Conservation (phyloP, 1,140 invertebrate genomes). For the Solen grandis region DNA sequence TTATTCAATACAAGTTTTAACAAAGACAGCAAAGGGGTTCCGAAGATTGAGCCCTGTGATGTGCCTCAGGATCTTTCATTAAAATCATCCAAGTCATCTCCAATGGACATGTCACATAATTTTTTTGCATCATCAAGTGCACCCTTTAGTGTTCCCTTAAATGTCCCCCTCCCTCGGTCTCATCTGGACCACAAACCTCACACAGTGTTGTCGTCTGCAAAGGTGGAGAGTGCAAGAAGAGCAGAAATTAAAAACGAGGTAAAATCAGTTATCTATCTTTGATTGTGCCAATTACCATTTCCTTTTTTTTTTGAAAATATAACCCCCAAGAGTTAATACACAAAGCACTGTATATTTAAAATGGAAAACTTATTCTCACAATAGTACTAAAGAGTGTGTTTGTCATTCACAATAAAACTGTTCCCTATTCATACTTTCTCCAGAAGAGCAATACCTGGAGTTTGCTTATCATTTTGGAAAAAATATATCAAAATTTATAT, state of each 20-base stretch:
- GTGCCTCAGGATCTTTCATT: slow-evolving; percentile 48
- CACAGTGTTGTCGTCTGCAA: neutral
- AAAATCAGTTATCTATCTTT: no score
- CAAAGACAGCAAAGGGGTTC: neutral
- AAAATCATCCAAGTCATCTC: slow-evolving; percentile 19
- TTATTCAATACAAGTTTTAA: slow-evolving; percentile 52
- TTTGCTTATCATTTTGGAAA: no score
- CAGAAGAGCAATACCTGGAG: no score
- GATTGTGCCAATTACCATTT: neutral
- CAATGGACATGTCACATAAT: neutral
- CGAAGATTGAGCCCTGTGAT: slow-evolving; percentile 4
- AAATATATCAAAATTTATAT: no score
- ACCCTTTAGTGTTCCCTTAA: slow-evolving; percentile 48
- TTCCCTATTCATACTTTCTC: no score
- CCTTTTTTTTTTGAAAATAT: no score
- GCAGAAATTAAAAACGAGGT: slow-evolving; percentile 23
- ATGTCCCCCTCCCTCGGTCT: slow-evolving; percentile 28
- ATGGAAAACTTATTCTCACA: no score
- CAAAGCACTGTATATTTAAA: no score
- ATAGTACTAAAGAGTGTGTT: no score
- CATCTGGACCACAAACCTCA: neutral
- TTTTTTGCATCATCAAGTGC: neutral
- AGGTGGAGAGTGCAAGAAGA: neutral
- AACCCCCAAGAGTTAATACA: no score
- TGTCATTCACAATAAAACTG: no score